Percentiles rank a stretch among this genome's conserved stretches.
Evolutionary conservation across 2,113 vertebrate species (phyloP).

Genomic region (Rattus rattus): DNA sequence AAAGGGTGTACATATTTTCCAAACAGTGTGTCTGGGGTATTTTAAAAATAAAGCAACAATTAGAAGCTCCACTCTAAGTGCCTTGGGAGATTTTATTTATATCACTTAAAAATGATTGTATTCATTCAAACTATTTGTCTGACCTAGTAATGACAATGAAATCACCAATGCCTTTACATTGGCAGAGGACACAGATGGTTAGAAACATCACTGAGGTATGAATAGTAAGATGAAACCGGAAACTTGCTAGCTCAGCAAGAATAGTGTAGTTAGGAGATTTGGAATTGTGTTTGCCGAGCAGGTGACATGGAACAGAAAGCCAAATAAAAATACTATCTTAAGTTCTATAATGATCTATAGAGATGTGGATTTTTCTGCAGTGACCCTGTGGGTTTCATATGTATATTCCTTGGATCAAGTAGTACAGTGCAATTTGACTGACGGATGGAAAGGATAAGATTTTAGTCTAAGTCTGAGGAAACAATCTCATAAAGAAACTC

Average conservation of each 20-base stretch:
- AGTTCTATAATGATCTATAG: neutral
- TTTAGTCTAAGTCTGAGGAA: slow-evolving; percentile 6
- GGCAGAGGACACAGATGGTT: neutral
- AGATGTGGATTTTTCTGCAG: neutral
- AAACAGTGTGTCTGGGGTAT: neutral
- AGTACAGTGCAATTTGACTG: neutral
- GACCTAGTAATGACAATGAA: slow-evolving; percentile 48
- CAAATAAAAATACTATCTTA: neutral
- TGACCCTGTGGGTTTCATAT: neutral
- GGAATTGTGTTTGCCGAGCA: neutral
- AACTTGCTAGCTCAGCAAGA: slow-evolving; percentile 10
- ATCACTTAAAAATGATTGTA: slow-evolving; percentile 50
- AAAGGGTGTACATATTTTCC: slow-evolving; percentile 7
- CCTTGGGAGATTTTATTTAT: slow-evolving; percentile 18
- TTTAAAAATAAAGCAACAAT: slow-evolving; percentile 24
- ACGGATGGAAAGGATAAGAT: neutral
- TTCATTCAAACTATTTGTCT: slow-evolving; percentile 31
- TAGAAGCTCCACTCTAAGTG: neutral
- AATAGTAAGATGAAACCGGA: slow-evolving; percentile 62
- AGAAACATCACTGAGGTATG: slow-evolving; percentile 42
- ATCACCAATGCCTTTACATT: neutral
- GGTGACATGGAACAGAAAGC: slow-evolving; percentile 19
- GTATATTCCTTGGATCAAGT: neutral
- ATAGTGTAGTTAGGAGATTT: neutral
- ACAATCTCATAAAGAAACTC: neutral